Base-by-base conservation (phyloP, 1,140 invertebrate genomes). In the Potamilus streckersoni region DNA sequence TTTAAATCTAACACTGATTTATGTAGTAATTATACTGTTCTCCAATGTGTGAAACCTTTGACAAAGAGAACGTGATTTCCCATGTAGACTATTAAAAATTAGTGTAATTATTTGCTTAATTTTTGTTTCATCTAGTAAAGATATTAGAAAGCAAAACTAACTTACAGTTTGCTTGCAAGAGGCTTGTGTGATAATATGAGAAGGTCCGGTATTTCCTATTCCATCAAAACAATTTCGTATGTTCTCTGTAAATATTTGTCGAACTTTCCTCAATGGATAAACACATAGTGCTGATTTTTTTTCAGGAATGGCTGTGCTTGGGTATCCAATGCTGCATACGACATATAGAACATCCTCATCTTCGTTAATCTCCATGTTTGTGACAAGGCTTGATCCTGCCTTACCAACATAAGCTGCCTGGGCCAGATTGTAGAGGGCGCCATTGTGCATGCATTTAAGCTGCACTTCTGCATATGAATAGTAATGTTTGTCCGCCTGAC, bases 241-340 rank as follows among this genome's bases (percentile, higher is more conserved):
- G 94, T 99, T 99, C 89, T 96, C 94, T 93, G 98, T 99, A 90
- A 99, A 99, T 89, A 97, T 97, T 57, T 96, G 91, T 16, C 97
- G 93, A 72, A 99, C 96, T 11, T 94, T 93, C 90, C 97, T 96
- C 74, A 99, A 91, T 0, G 96, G 96, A 90, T 98, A 99, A 16
- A 99, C 95, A 90, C 98, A 99, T 4, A 99, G 91, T 0, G 96
- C 97, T 92, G 90, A 95, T 83, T 90, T 93, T n/a, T 62, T 0
- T 94, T 94, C 82, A 94, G 94, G 73, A 16, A 95, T 38, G 67
- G 93, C 92, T 79, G 94, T 94, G 55, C 83, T 80, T 20, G 92
- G 92, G 84, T 95, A 93, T 84, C 23, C 23, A 23, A 23, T 23
- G 23, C 23, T 23, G 2, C 23, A 23, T 2, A 23, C 23, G 2